Percentiles rank a stretch among this genome's conserved stretches.
Conservation (phyloP, 2,888 invertebrate species). For the Tipula helvola region DNA sequence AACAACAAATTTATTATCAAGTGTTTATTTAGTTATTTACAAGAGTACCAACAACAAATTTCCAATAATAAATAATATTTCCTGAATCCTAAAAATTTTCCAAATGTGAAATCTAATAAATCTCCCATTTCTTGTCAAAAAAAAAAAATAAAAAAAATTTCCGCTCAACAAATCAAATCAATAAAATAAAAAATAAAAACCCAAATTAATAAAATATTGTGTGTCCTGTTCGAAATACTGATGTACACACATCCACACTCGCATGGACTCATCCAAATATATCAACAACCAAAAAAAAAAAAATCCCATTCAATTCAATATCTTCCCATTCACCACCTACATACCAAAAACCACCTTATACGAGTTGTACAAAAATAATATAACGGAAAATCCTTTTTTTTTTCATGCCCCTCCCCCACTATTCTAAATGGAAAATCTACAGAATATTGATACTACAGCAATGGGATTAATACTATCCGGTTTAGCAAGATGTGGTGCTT, state of each 20-base stretch:
- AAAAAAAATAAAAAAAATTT: background rate
- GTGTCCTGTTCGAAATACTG: background rate
- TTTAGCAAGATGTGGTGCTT: conserved; percentile 85
- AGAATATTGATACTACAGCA: conserved; percentile 89
- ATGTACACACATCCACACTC: background rate
- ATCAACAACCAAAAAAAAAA: background rate
- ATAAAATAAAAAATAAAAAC: background rate
- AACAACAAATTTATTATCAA: background rate
- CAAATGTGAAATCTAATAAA: background rate
- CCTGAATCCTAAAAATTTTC: background rate
- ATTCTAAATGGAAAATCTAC: conserved; percentile 11
- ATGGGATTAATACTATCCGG: conserved; percentile 93
- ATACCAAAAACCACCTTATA: background rate
- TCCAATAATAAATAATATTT: background rate
- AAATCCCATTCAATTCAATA: background rate
- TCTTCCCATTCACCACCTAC: background rate
- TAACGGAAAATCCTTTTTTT: background rate
- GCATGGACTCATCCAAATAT: background rate
- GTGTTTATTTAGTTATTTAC: background rate
- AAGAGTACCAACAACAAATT: background rate
- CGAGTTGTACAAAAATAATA: background rate
- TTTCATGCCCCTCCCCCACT: background rate
- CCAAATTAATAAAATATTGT: conserved; percentile 4
- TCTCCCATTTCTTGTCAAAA: background rate
- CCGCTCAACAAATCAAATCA: conserved; percentile 4